Percentiles rank a stretch among this genome's conserved stretches.
Conservation (phyloP, 35 echinoderm and acorn worm genomes). For the Heliocidaris tuberculata region DNA sequence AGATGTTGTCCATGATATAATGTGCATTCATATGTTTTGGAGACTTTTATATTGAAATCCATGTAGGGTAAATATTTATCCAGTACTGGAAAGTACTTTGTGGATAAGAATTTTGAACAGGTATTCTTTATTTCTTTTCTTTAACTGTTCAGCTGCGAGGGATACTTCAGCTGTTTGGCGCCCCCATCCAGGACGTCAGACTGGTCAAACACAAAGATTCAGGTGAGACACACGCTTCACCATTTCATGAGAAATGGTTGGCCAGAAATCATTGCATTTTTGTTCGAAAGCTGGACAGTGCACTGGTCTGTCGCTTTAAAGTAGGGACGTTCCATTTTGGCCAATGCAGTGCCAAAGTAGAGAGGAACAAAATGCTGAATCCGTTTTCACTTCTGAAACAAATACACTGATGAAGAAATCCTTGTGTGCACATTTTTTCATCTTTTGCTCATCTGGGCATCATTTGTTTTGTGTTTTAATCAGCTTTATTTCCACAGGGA, state of each 20-base stretch:
- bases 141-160: conserved; percentile 63
- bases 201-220: conserved; percentile 85
- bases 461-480: neutral
- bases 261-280: neutral
- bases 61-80: no score
- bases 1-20: no score
- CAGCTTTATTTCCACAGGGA: neutral
- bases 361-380: neutral
- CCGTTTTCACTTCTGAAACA: neutral
- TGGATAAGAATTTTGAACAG: no score
- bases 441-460: neutral
- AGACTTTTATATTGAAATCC: no score
- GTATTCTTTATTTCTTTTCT: no score
- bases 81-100: no score
- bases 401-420: conserved; percentile 41
- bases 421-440: neutral
- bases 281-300: conserved; percentile 16
- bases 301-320: neutral
- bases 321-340: neutral
- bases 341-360: neutral
- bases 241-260: conserved; percentile 9
- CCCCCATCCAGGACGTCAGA: conserved; percentile 82
- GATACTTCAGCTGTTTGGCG: conserved; percentile 81
- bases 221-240: conserved; percentile 65
- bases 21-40: no score